Percentiles rank a stretch among this genome's conserved stretches.
phyloP scores from a whole-genome alignment of 2,888 invertebrate genomes.

The Eretmocerus hayati region DNA sequence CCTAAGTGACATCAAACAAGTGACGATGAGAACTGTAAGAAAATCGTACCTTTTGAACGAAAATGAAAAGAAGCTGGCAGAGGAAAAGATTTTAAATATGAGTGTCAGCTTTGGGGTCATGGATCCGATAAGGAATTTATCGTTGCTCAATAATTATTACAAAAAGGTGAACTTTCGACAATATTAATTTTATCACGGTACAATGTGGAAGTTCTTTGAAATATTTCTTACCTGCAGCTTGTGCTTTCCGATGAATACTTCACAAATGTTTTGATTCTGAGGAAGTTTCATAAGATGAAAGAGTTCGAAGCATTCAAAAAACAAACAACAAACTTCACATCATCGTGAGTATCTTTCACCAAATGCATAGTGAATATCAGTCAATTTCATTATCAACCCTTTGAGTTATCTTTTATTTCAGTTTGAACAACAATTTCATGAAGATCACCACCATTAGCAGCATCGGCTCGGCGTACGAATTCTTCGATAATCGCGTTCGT shows the following conservation, averaged over 20 bases:
- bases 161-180: slow-evolving; percentile 3
- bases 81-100: slow-evolving; percentile 10
- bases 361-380: too few relatives aligned
- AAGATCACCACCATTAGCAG: slow-evolving; percentile 12
- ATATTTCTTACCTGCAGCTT: slow-evolving; percentile 2
- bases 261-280: slow-evolving; percentile 5
- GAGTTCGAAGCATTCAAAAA: slow-evolving; percentile 4
- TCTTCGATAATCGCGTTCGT: slow-evolving; percentile 17
- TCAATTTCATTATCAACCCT: too few relatives aligned
- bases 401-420: background rate
- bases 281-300: slow-evolving; percentile 10
- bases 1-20: slow-evolving; percentile 10
- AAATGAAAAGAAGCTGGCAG: slow-evolving; percentile 1
- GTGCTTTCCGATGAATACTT: slow-evolving; percentile 9
- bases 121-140: slow-evolving; percentile 9
- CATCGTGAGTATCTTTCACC: slow-evolving; percentile 4
- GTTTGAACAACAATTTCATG: slow-evolving; percentile 8
- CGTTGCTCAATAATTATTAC: slow-evolving; percentile 5
- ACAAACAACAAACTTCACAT: background rate
- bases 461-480: slow-evolving; percentile 15
- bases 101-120: slow-evolving; percentile 8
- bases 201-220: too few relatives aligned
- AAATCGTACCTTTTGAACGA: slow-evolving; percentile 7
- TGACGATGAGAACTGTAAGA: slow-evolving; percentile 1
- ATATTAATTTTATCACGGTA: too few relatives aligned